Evolutionary conservation across 2,113 vertebrate genomes (phyloP).

Genomic region (Psephotus haematonotus): DNA sequence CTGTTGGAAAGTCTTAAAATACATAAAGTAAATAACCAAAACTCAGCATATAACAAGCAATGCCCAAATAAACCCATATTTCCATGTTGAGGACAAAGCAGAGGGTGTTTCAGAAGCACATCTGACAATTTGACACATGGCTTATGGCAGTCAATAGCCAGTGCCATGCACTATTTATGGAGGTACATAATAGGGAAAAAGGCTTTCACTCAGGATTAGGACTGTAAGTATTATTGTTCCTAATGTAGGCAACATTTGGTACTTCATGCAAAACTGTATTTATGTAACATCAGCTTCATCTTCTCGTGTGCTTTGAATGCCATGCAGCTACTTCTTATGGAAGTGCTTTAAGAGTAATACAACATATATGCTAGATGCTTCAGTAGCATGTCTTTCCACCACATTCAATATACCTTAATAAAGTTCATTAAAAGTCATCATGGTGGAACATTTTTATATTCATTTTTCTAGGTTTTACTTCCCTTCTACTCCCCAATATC

Average conservation of each 20-base stretch:
- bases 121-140: slow-evolving; percentile 20
- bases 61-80: not conserved
- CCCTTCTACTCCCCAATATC: not conserved
- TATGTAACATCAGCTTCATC: slow-evolving; percentile 34
- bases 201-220: not conserved
- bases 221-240: not conserved
- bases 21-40: not conserved
- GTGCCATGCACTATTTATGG: slow-evolving; percentile 51
- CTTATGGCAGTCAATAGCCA: slow-evolving; percentile 32
- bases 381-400: not conserved
- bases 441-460: not conserved
- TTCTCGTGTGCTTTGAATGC: not conserved
- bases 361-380: not conserved
- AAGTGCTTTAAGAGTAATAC: not conserved
- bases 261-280: slow-evolving; percentile 17
- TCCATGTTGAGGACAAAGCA: not conserved
- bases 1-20: not conserved
- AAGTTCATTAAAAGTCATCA: not conserved
- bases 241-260: not conserved
- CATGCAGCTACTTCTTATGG: not conserved
- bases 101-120: not conserved
- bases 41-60: not conserved
- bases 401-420: not conserved
- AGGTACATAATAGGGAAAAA: slow-evolving; percentile 26
- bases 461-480: not conserved